phyloP scores from a whole-genome alignment of 2,888 invertebrate genomes.

The Chrysopilus asiliformis region DNA sequence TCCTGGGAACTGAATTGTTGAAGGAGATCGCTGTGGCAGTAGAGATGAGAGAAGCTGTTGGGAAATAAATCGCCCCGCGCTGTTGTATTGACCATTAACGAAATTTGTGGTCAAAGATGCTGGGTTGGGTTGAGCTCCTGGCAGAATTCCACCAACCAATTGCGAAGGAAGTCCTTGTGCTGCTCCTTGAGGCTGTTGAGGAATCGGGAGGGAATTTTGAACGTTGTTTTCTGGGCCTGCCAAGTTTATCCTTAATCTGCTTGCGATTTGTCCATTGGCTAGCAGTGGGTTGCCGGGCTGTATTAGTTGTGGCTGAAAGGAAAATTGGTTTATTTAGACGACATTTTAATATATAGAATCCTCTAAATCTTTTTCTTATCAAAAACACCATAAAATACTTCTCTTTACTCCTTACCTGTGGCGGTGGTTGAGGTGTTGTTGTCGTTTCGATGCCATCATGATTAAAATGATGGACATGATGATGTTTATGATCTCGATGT shows the following conservation, averaged over 20 bases:
- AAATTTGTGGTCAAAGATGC: conserved; percentile 39
- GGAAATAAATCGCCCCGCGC: conserved; percentile 41
- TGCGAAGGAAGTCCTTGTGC: conserved; percentile 10
- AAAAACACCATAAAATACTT: no score
- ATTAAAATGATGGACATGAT: conserved; percentile 68
- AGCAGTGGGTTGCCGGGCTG: conserved; percentile 40
- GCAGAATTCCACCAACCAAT: conserved; percentile 6
- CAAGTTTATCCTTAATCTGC: conserved; percentile 39
- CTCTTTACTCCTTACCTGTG: conserved; percentile 23
- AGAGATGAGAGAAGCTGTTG: conserved; percentile 38
- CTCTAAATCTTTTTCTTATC: no score
- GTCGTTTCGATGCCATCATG: conserved; percentile 55
- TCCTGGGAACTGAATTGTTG: conserved; percentile 21
- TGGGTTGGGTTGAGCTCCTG: conserved; percentile 12
- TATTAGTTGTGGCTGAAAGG: conserved; percentile 38
- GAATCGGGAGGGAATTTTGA: no score
- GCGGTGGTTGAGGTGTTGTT: conserved; percentile 42
- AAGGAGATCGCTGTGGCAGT: conserved; percentile 1
- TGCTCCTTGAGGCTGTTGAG: conserved; percentile 34
- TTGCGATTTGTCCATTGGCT: conserved; percentile 49
- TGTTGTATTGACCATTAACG: conserved; percentile 49
- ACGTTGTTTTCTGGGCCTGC: conserved; percentile 31
- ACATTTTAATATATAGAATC: no score
- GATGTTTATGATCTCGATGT: conserved; percentile 76
- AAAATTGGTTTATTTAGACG: no score